Percentiles rank a stretch among this genome's conserved stretches.
Evolutionary conservation across 2,113 vertebrate genomes (phyloP).

Genomic region (Tragelaphus imberbis): DNA sequence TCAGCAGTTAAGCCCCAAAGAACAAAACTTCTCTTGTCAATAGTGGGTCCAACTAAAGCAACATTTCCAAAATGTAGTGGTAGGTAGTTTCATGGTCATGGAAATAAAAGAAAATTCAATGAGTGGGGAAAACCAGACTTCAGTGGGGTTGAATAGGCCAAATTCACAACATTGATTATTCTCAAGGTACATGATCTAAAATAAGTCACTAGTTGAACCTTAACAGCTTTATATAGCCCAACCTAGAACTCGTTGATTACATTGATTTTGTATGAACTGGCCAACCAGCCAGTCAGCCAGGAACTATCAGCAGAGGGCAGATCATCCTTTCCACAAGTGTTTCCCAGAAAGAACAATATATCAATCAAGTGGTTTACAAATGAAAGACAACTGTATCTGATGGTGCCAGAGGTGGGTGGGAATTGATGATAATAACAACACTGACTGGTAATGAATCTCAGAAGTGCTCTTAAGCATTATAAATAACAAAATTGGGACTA

Average conservation of each 20-base stretch:
- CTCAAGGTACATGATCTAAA: neutral
- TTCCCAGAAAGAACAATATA: neutral
- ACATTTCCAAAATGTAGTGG: neutral
- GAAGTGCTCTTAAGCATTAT: neutral
- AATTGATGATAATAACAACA: neutral
- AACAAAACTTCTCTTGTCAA: neutral
- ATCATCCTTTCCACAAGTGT: neutral
- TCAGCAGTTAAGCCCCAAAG: neutral
- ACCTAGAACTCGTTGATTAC: neutral
- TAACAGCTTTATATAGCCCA: neutral
- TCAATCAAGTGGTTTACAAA: constrained; percentile 11
- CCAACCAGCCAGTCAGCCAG: neutral
- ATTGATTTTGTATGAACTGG: neutral
- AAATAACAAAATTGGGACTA: neutral
- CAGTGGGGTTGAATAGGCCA: neutral
- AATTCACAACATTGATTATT: constrained; percentile 8
- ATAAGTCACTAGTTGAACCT: neutral
- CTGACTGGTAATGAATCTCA: neutral
- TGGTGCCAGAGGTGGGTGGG: neutral
- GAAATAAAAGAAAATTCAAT: neutral
- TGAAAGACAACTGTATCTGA: neutral
- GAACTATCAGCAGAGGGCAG: neutral
- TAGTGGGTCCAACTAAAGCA: neutral
- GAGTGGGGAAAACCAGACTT: neutral
- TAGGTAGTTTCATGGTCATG: neutral